Evolutionary conservation across 2,797 vertebrate genomes (phyloP), one percentile per base, ranked within the genome.

Genomic region (Macroramphosus scolopax): DNA sequence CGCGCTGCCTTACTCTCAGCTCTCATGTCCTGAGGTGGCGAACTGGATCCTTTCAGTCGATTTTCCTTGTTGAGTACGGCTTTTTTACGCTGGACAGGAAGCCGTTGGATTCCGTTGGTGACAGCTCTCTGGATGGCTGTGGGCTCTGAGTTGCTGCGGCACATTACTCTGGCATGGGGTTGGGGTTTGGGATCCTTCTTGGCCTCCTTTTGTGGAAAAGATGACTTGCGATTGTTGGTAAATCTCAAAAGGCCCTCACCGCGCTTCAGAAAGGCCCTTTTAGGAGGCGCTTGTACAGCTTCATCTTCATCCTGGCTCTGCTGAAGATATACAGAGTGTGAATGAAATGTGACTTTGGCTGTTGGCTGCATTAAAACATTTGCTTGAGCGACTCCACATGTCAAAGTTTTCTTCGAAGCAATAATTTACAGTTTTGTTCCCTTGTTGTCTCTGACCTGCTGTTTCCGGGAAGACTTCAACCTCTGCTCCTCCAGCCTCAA

Each of bases 201-300:
- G 46, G 47, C 51, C 63, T 83, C 56, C 3, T 13, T 17, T 59
- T 87, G 87, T 13, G 58, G 47, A 40, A 49, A 9, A 26, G 76
- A 69, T 49, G 71, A 73, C 78, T 89, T 93, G 34, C 72, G 63
- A 35, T 71, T 89, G 42, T 53, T 68, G 58, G 73, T 88, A 70
- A 95, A 97, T 45, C 96, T 92, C 26, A 78, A 83, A 74, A 98
- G 90, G 31, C 96, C 96, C 68, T 95, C 88, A 16, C 96, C 92
- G 66, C 92, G 88, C 77, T 89, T 96, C 64, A 98, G 87, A 63
- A 98, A 99, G 4, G 92, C 83, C 28, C 85, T 90, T 77, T 93
- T 98, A 26, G 83, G 77, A 46, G 38, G 68, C 0, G 44, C 57
- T 14, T 31, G 68, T 1, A 17, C 46, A 1, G 48, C 40, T 18